Base-by-base conservation (phyloP, 2,888 invertebrate genomes). In the Andrena dorsata region DNA sequence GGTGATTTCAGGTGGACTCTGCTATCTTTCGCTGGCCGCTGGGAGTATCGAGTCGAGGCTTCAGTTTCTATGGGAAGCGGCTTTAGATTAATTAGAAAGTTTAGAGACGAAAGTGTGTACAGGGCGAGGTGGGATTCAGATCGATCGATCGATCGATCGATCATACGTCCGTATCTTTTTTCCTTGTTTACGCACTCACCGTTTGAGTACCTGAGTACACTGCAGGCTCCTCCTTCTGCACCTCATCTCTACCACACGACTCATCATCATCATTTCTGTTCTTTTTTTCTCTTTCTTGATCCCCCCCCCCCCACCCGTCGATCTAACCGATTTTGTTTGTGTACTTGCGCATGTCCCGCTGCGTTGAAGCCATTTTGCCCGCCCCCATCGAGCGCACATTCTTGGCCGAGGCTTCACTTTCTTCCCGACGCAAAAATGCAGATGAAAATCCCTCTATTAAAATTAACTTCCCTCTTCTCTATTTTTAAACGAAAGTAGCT, bases 161-260 rank as follows among this genome's bases (percentile, higher is more conserved):
- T 80, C 51, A 41, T 35, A 35, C 72, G 41, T 51, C 20, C 32
- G 56, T 69, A 56, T 58, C 23, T 68, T 76, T 41, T 72, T 47
- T 51, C 35, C 69, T 80, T 41, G 26, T 65, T 69, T 72, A 53
- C 72, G 78, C 84, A 82, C 76, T 72, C 65, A 82, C 68, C 75
- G 75, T 80, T 78, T 65, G 74, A 75, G 58, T 81, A 76, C 69
- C 81, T 41, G 68, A 74, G 56, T 63, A 81, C 76, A 85, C 80
- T 80, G 80, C 82, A 82, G 68, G 84, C 86, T 86, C 86, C 81
- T 84, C 79, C 83, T 75, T 76, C 70, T 58, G 74, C 73, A 83
- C 53, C 69, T 66, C 76, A 65, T 56, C 20, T 76, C 65, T 70
- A 70, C 69, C 72, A 73, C 80, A 63, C 56, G 47, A 66, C 64